Base-by-base conservation (phyloP, 2,888 invertebrate species). In the Sphecodes monilicornis region DNA sequence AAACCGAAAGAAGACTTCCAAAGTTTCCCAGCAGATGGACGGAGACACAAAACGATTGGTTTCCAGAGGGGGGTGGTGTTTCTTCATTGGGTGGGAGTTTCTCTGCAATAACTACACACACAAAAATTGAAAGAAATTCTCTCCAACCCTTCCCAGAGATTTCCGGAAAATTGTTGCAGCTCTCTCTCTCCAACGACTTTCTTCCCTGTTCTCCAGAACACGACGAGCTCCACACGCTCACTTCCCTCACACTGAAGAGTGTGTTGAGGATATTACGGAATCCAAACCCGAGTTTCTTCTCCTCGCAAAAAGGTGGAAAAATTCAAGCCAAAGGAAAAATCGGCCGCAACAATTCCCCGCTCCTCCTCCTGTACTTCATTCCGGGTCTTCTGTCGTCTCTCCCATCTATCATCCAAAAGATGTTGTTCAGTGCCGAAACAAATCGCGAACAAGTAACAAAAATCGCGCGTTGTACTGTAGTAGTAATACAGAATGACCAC, bases 101-200 rank as follows among this genome's bases (percentile, higher is more conserved):
- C 32, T 64, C 64, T 16, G 32, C 64, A 64, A 64, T 18, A 8
- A 57, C 50, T 10, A 50, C 26, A 57, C 26, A 26, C 57, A 36
- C 18, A n/a, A 16, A 43, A 69, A 6, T 60, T 60, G 29, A 32
- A 16, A 64, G 29, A 18, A 46, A 6, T 29, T 29, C 29, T 29
- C n/a, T 29, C 18, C 57, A 41, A 11, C 11, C 11, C 4, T 22
- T 32, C 57, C 26, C 18, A 26, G 36, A 60, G 64, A 78, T 32
- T 46, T 78, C 71, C 60, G 77, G 77, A 71, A 71, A 64, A 78
- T 64, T 60, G 77, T 77, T 77, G 77, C 60, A 32, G 43, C 50
- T 10, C 6, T 5, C 6, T 1, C 26, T 57, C n/a, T 50, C 22
- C 41, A 70, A 18, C 70, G 32, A 57, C 57, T 57, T 57, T 57